Percentiles rank a stretch among this genome's conserved stretches.
These are phyloP conservation scores for Clupea harengus DNA, from an alignment of 2,113 vertebrate genomes.

Conservation along the genomic window DNA sequence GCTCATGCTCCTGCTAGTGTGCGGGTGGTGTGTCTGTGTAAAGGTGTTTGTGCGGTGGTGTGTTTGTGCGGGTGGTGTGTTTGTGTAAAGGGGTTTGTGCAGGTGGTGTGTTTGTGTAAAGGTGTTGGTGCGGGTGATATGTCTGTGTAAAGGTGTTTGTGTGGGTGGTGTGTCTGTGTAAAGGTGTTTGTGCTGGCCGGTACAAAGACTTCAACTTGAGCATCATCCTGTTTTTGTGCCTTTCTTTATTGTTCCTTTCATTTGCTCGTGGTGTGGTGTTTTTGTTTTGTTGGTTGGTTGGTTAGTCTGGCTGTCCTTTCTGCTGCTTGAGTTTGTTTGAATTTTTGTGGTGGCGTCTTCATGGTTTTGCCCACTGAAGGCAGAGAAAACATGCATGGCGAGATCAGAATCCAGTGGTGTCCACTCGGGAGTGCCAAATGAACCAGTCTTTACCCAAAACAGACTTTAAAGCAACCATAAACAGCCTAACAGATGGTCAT, in stretches of 20 bases:
- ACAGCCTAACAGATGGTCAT: not conserved
- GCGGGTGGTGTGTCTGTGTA: not conserved
- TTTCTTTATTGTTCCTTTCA: not conserved
- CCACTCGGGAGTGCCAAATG: slow-evolving; percentile 45
- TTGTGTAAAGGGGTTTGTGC: too few relatives aligned
- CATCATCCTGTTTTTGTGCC: not conserved
- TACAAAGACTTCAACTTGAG: not conserved
- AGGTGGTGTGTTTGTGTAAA: too few relatives aligned
- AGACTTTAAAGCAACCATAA: not conserved
- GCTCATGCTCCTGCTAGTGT: not conserved
- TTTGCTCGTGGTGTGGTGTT: not conserved
- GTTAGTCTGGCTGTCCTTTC: not conserved
- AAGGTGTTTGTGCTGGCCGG: not conserved
- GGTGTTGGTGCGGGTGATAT: not conserved
- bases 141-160: too few relatives aligned
- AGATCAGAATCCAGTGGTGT: slow-evolving; percentile 52
- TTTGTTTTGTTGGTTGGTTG: not conserved
- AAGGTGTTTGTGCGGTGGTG: too few relatives aligned
- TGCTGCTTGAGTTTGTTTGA: not conserved
- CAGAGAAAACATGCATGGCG: not conserved
- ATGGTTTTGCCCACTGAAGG: not conserved
- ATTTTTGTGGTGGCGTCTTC: not conserved
- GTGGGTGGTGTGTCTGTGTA: too few relatives aligned
- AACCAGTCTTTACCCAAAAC: not conserved
- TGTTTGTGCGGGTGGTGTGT: too few relatives aligned